Conservation (phyloP, 2,113 vertebrate species). For the Pelodiscus sinensis region DNA sequence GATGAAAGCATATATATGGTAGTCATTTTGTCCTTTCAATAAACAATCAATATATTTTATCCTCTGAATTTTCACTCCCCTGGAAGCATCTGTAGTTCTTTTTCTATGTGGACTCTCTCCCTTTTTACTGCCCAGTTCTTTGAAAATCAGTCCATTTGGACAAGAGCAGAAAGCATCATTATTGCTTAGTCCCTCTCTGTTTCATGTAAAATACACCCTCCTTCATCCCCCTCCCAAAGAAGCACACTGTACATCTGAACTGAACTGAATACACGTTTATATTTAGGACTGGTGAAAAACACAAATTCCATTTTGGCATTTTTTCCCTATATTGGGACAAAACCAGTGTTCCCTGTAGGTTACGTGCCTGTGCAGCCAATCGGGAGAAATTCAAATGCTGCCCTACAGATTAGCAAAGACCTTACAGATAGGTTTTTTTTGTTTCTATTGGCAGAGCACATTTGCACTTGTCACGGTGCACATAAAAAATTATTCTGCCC, state of each 20-base stretch:
- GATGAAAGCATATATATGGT: neutral
- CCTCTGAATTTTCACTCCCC: neutral
- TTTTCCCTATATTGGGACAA: too few species aligned
- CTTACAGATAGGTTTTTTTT: too few species aligned
- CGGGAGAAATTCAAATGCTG: too few species aligned
- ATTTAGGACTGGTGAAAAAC: neutral
- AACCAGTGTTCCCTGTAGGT: too few species aligned
- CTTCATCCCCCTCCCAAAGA: neutral
- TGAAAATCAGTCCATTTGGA: constrained; percentile 3
- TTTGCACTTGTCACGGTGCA: too few species aligned
- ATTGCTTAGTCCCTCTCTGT: neutral
- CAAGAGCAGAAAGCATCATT: constrained; percentile 26
- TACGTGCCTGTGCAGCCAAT: too few species aligned
- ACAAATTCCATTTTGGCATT: neutral
- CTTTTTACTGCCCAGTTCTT: neutral
- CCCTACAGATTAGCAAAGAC: too few species aligned
- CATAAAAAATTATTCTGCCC: too few species aligned
- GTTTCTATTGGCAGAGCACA: too few species aligned
- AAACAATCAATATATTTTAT: neutral
- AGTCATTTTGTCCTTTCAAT: neutral
- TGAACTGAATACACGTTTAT: neutral
- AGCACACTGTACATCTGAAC: neutral
- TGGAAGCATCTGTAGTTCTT: neutral
- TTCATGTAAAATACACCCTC: constrained; percentile 23
- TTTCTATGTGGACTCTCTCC: constrained; percentile 1